These are phyloP conservation scores for Sipha maydis DNA, from an alignment of 2,888 invertebrate species.

Conservation along the genomic window DNA sequence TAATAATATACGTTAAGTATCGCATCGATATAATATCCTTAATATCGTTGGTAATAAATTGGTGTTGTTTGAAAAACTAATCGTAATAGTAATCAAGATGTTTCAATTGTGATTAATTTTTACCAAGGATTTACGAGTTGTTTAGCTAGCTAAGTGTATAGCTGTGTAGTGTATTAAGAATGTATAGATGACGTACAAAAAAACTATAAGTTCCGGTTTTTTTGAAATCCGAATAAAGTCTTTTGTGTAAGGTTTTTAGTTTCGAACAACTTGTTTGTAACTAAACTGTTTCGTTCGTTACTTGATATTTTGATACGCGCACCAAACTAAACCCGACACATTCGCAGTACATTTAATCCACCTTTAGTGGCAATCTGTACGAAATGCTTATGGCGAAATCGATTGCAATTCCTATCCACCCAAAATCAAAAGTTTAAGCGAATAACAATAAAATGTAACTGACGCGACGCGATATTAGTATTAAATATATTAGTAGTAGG, in stretches of 20 bases:
- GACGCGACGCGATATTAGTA: background rate
- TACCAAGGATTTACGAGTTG: background rate
- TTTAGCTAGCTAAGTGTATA: background rate
- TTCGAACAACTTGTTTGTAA: background rate
- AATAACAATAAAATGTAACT: too few species aligned
- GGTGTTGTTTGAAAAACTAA: background rate
- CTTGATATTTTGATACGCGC: background rate
- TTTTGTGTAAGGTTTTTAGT: background rate
- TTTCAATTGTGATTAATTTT: background rate
- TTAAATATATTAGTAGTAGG: background rate
- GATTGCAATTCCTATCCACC: too few species aligned
- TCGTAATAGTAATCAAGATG: background rate
- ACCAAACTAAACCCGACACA: too few species aligned
- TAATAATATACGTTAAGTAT: too few species aligned
- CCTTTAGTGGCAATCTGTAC: too few species aligned
- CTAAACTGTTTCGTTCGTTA: background rate
- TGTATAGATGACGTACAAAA: background rate
- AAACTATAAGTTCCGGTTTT: background rate
- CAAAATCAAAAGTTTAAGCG: too few species aligned
- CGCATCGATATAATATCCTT: too few species aligned
- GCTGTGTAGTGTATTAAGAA: background rate
- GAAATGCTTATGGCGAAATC: too few species aligned
- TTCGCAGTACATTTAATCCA: too few species aligned
- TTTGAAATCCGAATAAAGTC: background rate
- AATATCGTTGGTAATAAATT: background rate